Evolutionary conservation across 2,113 vertebrate species (phyloP).

Genomic region (Neotoma lepida): DNA sequence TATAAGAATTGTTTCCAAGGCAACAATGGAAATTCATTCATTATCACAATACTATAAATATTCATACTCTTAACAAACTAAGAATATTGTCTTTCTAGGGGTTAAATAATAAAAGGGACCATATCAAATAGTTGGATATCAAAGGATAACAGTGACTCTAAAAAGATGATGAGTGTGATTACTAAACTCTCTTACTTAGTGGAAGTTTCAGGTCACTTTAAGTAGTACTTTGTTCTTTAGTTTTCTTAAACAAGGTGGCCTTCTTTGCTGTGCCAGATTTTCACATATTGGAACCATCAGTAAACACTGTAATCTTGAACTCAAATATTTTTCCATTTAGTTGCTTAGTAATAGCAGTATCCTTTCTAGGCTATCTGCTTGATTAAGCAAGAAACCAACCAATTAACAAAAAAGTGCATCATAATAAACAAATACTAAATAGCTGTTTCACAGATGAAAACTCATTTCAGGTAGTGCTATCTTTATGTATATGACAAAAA

Average conservation of each 20-base stretch:
- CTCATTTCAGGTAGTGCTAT: constrained; percentile 23
- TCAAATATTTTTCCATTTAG: neutral
- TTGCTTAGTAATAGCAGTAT: constrained; percentile 50
- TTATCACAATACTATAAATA: neutral
- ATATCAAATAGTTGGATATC: constrained; percentile 52
- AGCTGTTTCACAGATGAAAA: constrained; percentile 33
- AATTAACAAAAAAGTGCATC: constrained; percentile 53
- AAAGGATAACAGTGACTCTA: constrained; percentile 63
- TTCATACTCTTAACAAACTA: constrained; percentile 58
- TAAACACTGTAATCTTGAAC: constrained; percentile 62
- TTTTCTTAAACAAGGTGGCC: rapidly evolving
- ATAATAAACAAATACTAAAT: constrained; percentile 64
- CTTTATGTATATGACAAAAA: constrained; percentile 24
- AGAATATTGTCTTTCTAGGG: constrained; percentile 16
- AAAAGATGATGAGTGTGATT: constrained; percentile 47
- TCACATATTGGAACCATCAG: neutral
- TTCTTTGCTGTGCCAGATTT: neutral
- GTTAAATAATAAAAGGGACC: constrained; percentile 68
- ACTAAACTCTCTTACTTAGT: neutral
- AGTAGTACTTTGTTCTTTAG: neutral
- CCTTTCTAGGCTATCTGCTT: constrained; percentile 64
- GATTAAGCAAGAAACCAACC: constrained; percentile 62
- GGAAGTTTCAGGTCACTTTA: rapidly evolving
- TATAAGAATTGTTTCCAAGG: constrained; percentile 81
- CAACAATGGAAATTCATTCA: constrained; percentile 73